A percentile compares a stretch with the other conserved stretches of the same genome.
Conservation (phyloP, 2,113 vertebrate genomes). For the Melierax canorus region DNA sequence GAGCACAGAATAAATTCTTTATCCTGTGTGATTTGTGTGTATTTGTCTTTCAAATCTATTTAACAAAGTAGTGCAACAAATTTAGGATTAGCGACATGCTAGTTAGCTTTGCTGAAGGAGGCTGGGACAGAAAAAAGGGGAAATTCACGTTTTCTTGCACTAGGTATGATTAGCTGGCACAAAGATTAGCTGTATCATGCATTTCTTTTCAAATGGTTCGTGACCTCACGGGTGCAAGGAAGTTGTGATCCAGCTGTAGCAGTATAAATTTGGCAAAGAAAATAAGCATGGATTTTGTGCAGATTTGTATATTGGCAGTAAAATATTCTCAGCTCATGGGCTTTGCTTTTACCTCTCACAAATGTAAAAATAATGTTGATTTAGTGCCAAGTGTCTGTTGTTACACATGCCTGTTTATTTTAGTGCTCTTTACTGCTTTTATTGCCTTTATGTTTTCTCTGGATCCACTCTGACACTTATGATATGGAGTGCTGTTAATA, state of each 20-base stretch:
- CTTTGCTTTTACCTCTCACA: not conserved
- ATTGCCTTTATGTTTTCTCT: not conserved
- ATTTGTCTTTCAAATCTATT: constrained; percentile 31
- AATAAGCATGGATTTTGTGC: not conserved
- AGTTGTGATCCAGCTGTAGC: constrained; percentile 32
- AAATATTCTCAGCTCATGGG: not conserved
- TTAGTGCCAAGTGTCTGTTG: not conserved
- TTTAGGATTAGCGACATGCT: not conserved
- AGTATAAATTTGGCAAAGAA: constrained; percentile 27
- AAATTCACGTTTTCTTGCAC: not conserved
- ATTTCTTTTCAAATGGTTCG: not conserved
- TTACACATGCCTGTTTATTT: not conserved
- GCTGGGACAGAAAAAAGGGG: not conserved
- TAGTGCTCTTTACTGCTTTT: not conserved
- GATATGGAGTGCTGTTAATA: not conserved
- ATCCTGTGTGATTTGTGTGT: not conserved
- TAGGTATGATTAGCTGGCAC: not conserved
- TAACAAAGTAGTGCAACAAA: constrained; percentile 32
- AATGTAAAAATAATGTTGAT: not conserved
- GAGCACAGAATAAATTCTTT: constrained; percentile 6
- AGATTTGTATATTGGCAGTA: not conserved
- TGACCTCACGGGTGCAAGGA: constrained; percentile 1
- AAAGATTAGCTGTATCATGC: not conserved
- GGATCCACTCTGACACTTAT: not conserved
- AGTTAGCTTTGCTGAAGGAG: constrained; percentile 6